Conservation (phyloP, 2,888 invertebrate species). For the Podabrus alpinus region DNA sequence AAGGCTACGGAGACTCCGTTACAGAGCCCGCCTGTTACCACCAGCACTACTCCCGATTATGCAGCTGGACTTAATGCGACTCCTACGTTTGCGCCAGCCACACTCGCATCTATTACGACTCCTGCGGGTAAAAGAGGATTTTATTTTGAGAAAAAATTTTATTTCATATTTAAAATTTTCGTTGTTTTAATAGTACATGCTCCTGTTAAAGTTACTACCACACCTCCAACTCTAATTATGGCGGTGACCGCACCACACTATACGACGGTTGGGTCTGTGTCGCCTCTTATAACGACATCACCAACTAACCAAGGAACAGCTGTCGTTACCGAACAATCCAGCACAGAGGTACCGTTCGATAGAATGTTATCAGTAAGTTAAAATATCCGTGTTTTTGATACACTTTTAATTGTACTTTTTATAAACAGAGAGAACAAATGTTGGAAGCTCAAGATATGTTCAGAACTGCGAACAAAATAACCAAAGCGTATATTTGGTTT, state of each 20-base stretch:
- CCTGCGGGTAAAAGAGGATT: slow-evolving; percentile 42
- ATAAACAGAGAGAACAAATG: slow-evolving; percentile 89
- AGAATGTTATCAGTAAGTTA: slow-evolving; percentile 62
- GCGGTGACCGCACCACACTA: slow-evolving; percentile 39
- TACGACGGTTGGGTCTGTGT: slow-evolving; percentile 48
- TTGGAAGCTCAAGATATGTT: slow-evolving; percentile 98
- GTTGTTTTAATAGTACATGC: slow-evolving; percentile 26
- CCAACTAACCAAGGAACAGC: slow-evolving; percentile 47
- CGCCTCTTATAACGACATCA: slow-evolving; percentile 47
- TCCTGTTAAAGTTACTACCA: slow-evolving; percentile 22
- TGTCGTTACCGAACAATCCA: slow-evolving; percentile 45
- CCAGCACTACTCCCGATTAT: slow-evolving; percentile 74
- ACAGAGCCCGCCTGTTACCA: slow-evolving; percentile 48
- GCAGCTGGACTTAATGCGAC: slow-evolving; percentile 76
- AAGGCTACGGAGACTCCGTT: slow-evolving; percentile 59
- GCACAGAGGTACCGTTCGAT: slow-evolving; percentile 52
- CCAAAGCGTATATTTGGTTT: slow-evolving; percentile 95
- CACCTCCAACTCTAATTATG: slow-evolving; percentile 35
- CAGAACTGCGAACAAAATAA: slow-evolving; percentile 92
- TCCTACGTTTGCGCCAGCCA: slow-evolving; percentile 53
- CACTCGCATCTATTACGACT: slow-evolving; percentile 49
- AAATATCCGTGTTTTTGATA: neutral
- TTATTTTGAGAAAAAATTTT: neutral
- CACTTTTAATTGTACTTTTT: neutral
- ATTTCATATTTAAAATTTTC: slow-evolving; percentile 32